A percentile compares a stretch with the other conserved stretches of the same genome.
Conservation (phyloP, 2,797 vertebrate species). For the Pelobates cultripes region DNA sequence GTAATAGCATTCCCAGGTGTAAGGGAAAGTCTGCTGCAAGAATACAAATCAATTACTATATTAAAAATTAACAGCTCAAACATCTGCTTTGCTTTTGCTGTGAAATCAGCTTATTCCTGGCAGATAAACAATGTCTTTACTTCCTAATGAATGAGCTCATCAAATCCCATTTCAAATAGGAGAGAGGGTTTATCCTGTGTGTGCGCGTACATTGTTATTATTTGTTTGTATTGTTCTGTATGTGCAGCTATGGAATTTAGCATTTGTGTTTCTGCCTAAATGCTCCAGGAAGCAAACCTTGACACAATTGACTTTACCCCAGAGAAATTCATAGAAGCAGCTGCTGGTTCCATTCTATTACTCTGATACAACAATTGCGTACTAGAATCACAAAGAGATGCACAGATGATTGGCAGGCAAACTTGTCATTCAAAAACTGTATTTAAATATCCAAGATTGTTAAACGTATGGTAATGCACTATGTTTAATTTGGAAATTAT, state of each 20-base stretch:
- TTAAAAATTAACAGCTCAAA: neutral
- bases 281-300: constrained; percentile 11
- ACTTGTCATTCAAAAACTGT: too few species aligned
- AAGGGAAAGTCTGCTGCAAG: neutral
- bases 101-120: neutral
- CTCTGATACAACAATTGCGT: neutral
- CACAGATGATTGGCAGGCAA: too few species aligned
- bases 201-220: neutral
- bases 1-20: neutral
- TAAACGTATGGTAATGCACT: too few species aligned
- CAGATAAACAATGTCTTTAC: neutral
- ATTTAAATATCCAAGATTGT: too few species aligned
- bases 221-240: too few species aligned
- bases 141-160: constrained; percentile 12
- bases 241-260: neutral
- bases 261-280: constrained; percentile 5
- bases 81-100: neutral
- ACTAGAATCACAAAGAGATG: too few species aligned
- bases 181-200: neutral
- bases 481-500: too few species aligned
- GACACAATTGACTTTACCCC: constrained; percentile 1
- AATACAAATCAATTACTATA: neutral
- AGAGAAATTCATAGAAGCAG: neutral
- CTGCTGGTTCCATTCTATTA: neutral
- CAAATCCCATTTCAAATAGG: neutral